Base-by-base conservation (phyloP, 2,888 invertebrate genomes). In the Drosophila subsilvestris region DNA sequence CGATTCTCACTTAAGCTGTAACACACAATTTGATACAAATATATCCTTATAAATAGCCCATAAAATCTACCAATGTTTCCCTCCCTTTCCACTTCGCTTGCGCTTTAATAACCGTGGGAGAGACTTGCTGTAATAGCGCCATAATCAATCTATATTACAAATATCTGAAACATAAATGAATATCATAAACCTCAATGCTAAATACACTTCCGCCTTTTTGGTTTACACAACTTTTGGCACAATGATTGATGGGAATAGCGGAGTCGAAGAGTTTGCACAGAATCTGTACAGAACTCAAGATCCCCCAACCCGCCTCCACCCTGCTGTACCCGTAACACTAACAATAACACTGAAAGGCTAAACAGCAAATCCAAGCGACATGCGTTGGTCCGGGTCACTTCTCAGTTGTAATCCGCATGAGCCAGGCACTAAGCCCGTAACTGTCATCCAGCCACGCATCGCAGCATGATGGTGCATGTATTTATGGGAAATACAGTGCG, bases 241-340 rank as follows among this genome's bases (percentile, higher is more conserved):
- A 60, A 85, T 85, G 85, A 85, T 85, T 85, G 85, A 85, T 85
- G 89, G 72, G 66, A 70, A 10, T 56, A 72, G 74, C 71, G 75
- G 66, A 45, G 54, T 53, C 29, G 45, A 17, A 66, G 55, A 79
- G 83, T 85, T 88, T 73, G 88, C 71, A 71, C 77, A 80, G 75
- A 70, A 72, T 78, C 71, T 53, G 61, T 57, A 14, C 5, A 12
- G 5, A 12, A 12, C 32, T 51, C 71, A 71, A 79, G 78, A 74
- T 72, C 71, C 50, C 67, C 48, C n/a, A n/a, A n/a, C 47, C 65
- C 25, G 37, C 67, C 37, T 45, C 44, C 42, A 59, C 27, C 55
- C 29, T 54, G 61, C 61, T 61, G 56, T 63, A 37, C 18, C 10
- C 17, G 17, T 47, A 27, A 44, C 43, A 37, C 22, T 45, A 29